Evolutionary conservation across 2,797 vertebrate species (phyloP).

Genomic region (Hemitrygon akajei): DNA sequence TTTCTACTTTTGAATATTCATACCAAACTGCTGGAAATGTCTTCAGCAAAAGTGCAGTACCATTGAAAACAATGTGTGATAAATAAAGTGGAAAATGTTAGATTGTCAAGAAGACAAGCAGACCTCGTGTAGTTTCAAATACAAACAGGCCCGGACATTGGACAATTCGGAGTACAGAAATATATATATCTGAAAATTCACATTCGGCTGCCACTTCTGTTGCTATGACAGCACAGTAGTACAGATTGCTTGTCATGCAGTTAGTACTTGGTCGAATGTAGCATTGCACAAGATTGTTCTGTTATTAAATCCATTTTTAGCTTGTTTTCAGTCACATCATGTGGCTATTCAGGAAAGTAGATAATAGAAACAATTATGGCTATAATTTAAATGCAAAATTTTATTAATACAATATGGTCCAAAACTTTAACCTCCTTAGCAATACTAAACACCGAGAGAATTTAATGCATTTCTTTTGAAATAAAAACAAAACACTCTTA

Average conservation of each 20-base stretch:
- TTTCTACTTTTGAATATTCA: conserved; percentile 5
- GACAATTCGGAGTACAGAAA: not conserved
- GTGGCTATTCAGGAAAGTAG: not conserved
- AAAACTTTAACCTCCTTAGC: not conserved
- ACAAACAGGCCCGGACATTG: not conserved
- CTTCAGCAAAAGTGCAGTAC: not conserved
- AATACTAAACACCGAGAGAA: not conserved
- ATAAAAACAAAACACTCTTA: not conserved
- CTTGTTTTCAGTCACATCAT: conserved; percentile 31
- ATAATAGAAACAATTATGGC: conserved; percentile 33
- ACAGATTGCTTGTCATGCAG: conserved; percentile 32
- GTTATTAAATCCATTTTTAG: conserved; percentile 33
- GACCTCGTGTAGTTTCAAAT: not conserved
- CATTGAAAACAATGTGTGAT: not conserved
- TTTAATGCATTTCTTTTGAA: not conserved
- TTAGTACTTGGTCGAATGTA: conserved; percentile 22
- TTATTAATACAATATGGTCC: not conserved
- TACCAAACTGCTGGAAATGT: not conserved
- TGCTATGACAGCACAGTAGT: conserved; percentile 33
- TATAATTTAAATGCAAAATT: conserved; percentile 17
- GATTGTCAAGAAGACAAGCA: not conserved
- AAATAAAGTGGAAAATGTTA: not conserved
- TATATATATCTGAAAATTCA: not conserved
- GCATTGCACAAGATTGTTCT: conserved; percentile 24
- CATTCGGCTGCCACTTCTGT: conserved; percentile 11